These are phyloP conservation scores for Murina feae DNA, from an alignment of 2,113 vertebrate genomes.

Conservation along the genomic window DNA sequence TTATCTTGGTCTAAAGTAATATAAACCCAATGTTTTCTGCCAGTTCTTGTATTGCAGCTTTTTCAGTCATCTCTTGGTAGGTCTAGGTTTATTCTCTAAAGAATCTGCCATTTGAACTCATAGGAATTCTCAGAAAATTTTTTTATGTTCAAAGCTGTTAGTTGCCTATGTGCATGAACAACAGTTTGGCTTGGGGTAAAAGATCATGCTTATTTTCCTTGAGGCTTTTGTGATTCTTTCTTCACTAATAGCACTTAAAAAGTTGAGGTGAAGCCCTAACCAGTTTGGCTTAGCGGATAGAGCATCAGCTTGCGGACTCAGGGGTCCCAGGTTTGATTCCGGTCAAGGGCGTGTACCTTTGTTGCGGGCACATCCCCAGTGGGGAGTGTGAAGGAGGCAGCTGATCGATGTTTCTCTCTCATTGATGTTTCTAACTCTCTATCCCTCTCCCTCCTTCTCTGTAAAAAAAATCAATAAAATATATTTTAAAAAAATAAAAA, in stretches of 20 bases:
- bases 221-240: neutral
- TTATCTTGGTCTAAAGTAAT: neutral
- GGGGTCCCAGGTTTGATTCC: no score
- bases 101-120: neutral
- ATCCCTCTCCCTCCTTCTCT: no score
- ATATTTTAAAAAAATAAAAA: no score
- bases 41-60: neutral
- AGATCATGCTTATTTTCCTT: neutral
- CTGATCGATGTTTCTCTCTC: no score
- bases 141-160: neutral
- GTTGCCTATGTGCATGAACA: neutral
- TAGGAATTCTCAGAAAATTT: conserved; percentile 1
- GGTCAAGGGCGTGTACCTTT: no score
- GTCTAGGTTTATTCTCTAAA: neutral
- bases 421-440: no score
- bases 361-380: no score
- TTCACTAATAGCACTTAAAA: neutral
- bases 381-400: no score
- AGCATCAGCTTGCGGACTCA: no score
- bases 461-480: no score
- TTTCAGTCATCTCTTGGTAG: neutral
- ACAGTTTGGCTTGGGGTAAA: neutral
- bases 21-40: neutral
- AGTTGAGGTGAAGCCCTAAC: neutral
- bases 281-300: no score